Base-by-base conservation (phyloP, 2,113 vertebrate species). In the Pelmatolapia mariae region DNA sequence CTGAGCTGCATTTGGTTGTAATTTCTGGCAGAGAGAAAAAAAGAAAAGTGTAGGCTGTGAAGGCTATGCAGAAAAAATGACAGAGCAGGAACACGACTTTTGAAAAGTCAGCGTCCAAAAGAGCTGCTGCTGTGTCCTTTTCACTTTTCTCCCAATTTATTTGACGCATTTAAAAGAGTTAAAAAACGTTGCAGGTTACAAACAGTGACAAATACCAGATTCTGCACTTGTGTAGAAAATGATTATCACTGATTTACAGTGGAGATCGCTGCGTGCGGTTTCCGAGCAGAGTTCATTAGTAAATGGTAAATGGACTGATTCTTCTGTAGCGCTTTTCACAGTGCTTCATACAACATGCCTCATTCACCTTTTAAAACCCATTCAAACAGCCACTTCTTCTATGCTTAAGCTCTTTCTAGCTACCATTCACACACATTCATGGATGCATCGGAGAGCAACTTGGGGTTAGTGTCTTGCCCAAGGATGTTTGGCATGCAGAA, bases 211-310 rank as follows among this genome's bases (percentile, higher is more conserved):
- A 66, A 38, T 13, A 24, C 31, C 33, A 0, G 11, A 22, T 68
- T 13, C 33, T 68, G 61, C 61, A 68, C 61, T 66, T 36, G 33
- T 66, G 19, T 3, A 66, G 18, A 13, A 66, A 66, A 38, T 66
- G 31, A n/a, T 12, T 0, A 8, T 66, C 29, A 38, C 18, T 12
- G 61, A 66, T 3, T 0, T 4, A 61, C 16, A 61, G 29, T 33
- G 15, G 56, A 31, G 31, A 31, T 31, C 5, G 0, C 7, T 4
- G 3, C 4, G 2, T 36, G 10, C 0, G 1, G 0, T 66, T 66
- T 4, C 31, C 3, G 31, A 66, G 61, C 31, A 38, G 18, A 66
- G 61, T 2, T 13, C 8, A 61, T 59, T 57, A 26, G 11, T 57
- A 4, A 61, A 61, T 19, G 3, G 31, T 36, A 36, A 63, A 36